These are phyloP conservation scores for Nomada ferruginata DNA, from an alignment of 2,888 invertebrate genomes.

Conservation along the genomic window DNA sequence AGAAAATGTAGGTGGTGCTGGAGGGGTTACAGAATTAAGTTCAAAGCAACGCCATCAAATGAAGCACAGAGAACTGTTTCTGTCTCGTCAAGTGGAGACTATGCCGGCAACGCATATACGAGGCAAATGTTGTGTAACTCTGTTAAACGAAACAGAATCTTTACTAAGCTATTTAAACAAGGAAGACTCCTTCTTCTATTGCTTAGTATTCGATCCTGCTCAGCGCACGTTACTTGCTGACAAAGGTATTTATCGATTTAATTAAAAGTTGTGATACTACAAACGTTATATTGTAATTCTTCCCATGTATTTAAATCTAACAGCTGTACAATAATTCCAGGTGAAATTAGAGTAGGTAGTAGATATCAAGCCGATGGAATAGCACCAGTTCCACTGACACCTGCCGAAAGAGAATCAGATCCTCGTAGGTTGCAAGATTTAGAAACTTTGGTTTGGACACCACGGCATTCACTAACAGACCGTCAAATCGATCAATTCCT, in stretches of 20 bases:
- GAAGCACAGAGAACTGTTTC: constrained; percentile 98
- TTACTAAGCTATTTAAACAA: constrained; percentile 98
- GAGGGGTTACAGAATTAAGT: constrained; percentile 88
- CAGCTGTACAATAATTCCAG: constrained; percentile 63
- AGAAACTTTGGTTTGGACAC: constrained; percentile 98
- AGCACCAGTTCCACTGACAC: constrained; percentile 86
- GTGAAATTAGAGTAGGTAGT: constrained; percentile 91
- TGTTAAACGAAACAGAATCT: constrained; percentile 99
- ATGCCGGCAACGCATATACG: constrained; percentile 99
- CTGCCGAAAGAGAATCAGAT: constrained; percentile 85
- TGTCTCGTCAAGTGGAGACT: constrained; percentile 98
- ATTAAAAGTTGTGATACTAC: neutral
- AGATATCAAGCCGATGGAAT: constrained; percentile 97
- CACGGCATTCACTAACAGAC: constrained; percentile 95
- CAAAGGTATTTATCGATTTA: constrained; percentile 88
- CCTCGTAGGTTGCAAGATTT: constrained; percentile 90
- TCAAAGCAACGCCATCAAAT: constrained; percentile 97
- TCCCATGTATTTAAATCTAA: constrained; percentile 13
- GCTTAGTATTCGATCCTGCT: constrained; percentile 99
- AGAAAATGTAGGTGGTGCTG: constrained; percentile 85
- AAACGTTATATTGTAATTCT: neutral
- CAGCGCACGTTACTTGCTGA: constrained; percentile 99
- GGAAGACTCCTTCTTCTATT: constrained; percentile 99
- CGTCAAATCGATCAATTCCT: constrained; percentile 99
- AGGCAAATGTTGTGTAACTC: constrained; percentile 99